Evolutionary conservation across 2,888 invertebrate species (phyloP).

Genomic region (Charanyca ferruginea): DNA sequence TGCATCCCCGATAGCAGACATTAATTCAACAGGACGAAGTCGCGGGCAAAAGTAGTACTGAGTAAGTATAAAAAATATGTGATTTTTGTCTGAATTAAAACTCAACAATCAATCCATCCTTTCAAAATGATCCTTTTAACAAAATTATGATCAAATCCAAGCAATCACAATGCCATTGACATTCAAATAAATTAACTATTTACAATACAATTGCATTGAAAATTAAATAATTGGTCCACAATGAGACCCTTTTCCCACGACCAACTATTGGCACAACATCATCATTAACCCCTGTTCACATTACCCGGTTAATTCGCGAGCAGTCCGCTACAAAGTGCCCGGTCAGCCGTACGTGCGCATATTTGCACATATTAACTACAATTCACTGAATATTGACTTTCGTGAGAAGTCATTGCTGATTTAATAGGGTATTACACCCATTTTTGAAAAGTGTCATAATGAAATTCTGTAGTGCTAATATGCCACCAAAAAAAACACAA

Average conservation of each 20-base stretch:
- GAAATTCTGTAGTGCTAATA: too few relatives aligned
- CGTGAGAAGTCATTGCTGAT: constrained; percentile 67
- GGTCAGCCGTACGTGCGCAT: constrained; percentile 45
- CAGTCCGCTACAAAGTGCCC: constrained; percentile 47
- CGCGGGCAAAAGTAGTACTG: too few relatives aligned
- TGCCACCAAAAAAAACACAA: too few relatives aligned
- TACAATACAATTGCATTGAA: constrained; percentile 49
- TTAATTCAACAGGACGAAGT: too few relatives aligned
- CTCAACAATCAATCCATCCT: not conserved
- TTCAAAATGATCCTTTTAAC: constrained; percentile 7
- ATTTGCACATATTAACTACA: constrained; percentile 66
- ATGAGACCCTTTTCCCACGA: constrained; percentile 59
- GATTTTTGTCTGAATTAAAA: not conserved
- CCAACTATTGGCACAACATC: constrained; percentile 48
- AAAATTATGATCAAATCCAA: constrained; percentile 21
- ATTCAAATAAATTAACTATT: constrained; percentile 52
- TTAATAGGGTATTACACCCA: too few relatives aligned
- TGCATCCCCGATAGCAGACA: too few relatives aligned
- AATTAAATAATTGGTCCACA: constrained; percentile 57
- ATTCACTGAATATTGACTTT: constrained; percentile 70
- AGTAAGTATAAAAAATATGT: not conserved
- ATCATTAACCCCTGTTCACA: constrained; percentile 38
- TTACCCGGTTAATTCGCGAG: constrained; percentile 59
- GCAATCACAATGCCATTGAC: constrained; percentile 49
- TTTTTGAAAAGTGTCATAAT: too few relatives aligned